Base-by-base conservation (phyloP, 2,888 invertebrate species). In the Corbicula japonica region DNA sequence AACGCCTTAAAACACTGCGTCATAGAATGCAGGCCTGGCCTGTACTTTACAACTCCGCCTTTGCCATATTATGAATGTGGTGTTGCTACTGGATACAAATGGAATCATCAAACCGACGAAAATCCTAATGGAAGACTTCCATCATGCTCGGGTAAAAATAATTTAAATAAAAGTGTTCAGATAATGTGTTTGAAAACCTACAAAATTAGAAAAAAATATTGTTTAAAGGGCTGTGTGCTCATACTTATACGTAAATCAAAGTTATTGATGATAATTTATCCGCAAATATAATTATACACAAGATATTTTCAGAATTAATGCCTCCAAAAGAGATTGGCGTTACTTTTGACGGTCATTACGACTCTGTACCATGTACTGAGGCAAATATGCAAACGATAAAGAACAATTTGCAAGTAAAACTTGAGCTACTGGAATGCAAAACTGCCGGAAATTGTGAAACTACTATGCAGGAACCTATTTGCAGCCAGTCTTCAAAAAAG, bases 11-110 rank as follows among this genome's bases (percentile, higher is more conserved):
- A 26, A 18, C 48, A 38, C 18, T 70, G 70, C n/a, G 15, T 41
- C 21, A 48, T 70, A 4, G 21, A 35, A 5, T 70, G 70, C 21
- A 50, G 38, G 23, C n/a, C 48, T 30, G 61, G 61, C 1, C 30
- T 70, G 1, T 61, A 41, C 23, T 70, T 70, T 28, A 28, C 70
- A 18, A 28, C 35, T 12, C 26, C 60, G 1, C 61, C 60, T 18
- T 38, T 70, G 23, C 61, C 61, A 52, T 50, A 62, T 12, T 73
- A 73, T 35, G 73, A 73, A 56, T 73, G 73, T 58, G 73, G 73
- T 28, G 10, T 52, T 3, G 46, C 56, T 10, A 56, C 73, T 8
- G 73, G 73, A 1, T 73, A 73, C 48, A 63, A 56, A 26, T 73
- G 73, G 73, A 73, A 65, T 34, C 73, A 73, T 28, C 63, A 73